Evolutionary conservation across 2,113 vertebrate genomes (phyloP).

Genomic region (Percina caprodes): DNA sequence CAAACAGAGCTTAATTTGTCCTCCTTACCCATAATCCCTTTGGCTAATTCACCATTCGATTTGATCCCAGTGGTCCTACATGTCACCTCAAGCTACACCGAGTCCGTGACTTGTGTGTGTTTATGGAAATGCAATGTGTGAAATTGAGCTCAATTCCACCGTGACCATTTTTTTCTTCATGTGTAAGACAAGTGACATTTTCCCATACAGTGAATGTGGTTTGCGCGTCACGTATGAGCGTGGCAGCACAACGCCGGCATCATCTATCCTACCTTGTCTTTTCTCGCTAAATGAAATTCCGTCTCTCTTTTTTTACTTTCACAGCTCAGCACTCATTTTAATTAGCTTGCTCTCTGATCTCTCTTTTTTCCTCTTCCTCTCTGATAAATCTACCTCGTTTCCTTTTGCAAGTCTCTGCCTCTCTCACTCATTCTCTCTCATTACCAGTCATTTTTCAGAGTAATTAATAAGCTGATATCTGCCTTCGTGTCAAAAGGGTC

Average conservation of each 20-base stretch:
- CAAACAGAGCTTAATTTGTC: constrained; percentile 68
- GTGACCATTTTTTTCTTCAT: background rate
- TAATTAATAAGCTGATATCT: constrained; percentile 79
- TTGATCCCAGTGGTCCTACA: constrained; percentile 44
- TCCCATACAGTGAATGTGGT: background rate
- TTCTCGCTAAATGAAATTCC: constrained; percentile 55
- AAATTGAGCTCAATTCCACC: constrained; percentile 26
- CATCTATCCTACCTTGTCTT: constrained; percentile 27
- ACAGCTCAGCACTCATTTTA: constrained; percentile 76
- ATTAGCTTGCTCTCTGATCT: constrained; percentile 72
- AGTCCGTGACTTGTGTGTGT: background rate
- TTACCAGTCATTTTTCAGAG: constrained; percentile 65
- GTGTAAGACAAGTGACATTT: background rate
- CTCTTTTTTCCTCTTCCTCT: constrained; percentile 46
- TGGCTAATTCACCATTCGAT: constrained; percentile 52
- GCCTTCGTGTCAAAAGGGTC: constrained; percentile 65
- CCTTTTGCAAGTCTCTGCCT: constrained; percentile 51
- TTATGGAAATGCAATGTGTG: background rate
- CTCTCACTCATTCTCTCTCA: constrained; percentile 62
- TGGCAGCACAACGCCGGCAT: background rate
- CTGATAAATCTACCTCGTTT: constrained; percentile 59
- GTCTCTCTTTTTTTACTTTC: constrained; percentile 45
- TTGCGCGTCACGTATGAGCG: background rate
- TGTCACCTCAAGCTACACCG: constrained; percentile 28
- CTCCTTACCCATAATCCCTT: constrained; percentile 63